Conservation (phyloP, 2,888 invertebrate species). For the Parthenolecanium corni region DNA sequence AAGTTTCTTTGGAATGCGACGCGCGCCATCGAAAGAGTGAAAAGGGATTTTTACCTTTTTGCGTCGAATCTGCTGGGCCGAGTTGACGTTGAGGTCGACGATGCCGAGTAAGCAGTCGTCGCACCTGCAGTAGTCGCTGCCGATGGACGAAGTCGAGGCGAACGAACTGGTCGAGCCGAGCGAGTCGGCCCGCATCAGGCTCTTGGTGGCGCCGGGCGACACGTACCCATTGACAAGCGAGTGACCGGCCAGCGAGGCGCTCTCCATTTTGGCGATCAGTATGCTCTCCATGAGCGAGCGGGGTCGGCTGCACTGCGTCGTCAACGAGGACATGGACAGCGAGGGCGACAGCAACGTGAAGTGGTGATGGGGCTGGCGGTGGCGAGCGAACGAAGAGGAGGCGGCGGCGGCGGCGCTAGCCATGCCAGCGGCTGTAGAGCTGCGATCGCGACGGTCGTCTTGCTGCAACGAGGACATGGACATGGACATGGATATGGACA, state of each 20-base stretch:
- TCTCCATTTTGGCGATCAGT: constrained; percentile 70
- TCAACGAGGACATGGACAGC: constrained; percentile 42
- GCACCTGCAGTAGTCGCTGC: constrained; percentile 64
- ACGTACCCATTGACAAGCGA: constrained; percentile 36
- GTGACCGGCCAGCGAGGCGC: constrained; percentile 44
- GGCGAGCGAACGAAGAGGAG: constrained; percentile 45
- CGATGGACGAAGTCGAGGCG: constrained; percentile 33
- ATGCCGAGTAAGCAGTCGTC: constrained; percentile 75
- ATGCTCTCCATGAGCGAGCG: constrained; percentile 70
- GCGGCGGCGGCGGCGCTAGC: constrained; percentile 31
- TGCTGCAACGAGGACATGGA: constrained; percentile 3
- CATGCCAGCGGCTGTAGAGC: neutral
- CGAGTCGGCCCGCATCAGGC: constrained; percentile 59
- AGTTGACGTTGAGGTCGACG: constrained; percentile 47
- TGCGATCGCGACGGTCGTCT: neutral
- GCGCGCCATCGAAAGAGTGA: neutral
- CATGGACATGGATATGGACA: neutral
- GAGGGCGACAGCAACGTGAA: constrained; percentile 38
- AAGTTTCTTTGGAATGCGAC: too few relatives aligned
- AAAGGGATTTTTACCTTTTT: constrained; percentile 29
- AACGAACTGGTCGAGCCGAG: constrained; percentile 45
- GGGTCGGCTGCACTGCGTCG: constrained; percentile 46
- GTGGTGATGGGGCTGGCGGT: constrained; percentile 34
- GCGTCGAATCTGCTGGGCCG: constrained; percentile 37
- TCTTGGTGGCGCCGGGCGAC: constrained; percentile 37